Percentiles rank a stretch among this genome's conserved stretches.
Conservation (phyloP, 1,140 invertebrate genomes). For the Heliconius himera region DNA sequence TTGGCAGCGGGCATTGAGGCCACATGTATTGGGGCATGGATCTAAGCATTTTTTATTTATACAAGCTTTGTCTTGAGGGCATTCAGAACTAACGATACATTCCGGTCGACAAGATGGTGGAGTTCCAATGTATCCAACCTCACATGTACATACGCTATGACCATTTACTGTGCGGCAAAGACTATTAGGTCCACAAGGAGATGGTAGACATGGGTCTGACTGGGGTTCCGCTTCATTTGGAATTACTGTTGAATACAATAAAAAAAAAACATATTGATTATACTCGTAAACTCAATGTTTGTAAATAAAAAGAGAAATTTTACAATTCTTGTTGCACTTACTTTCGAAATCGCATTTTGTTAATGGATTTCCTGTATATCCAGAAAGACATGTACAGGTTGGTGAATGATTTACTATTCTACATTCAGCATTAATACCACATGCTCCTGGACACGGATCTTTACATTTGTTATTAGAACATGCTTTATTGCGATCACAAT, state of each 20-base stretch:
- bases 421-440: conserved; percentile 91
- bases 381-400: conserved; percentile 87
- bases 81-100: conserved; percentile 92
- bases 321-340: conserved; percentile 43
- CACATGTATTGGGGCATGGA: conserved; percentile 91
- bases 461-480: conserved; percentile 92
- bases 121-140: conserved; percentile 87
- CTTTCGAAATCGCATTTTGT: conserved; percentile 68
- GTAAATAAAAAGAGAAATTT: too few relatives aligned
- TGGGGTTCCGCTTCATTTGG: conserved; percentile 49
- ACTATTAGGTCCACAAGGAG: conserved; percentile 92
- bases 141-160: conserved; percentile 92
- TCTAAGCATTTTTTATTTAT: conserved; percentile 91
- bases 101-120: conserved; percentile 91
- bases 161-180: conserved; percentile 87
- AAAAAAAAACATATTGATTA: too few relatives aligned
- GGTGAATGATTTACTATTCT: conserved; percentile 89
- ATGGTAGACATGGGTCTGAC: conserved; percentile 87
- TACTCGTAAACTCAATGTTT: too few relatives aligned
- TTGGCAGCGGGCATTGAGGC: conserved; percentile 89
- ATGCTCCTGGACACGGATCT: conserved; percentile 90
- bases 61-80: conserved; percentile 91
- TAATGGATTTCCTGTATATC: conserved; percentile 88
- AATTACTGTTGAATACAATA: conserved; percentile 41
- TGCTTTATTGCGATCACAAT: conserved; percentile 89